Evolutionary conservation across 2,797 vertebrate species (phyloP), one percentile per base, ranked within the genome.

Genomic region (Pygocentrus nattereri): DNA sequence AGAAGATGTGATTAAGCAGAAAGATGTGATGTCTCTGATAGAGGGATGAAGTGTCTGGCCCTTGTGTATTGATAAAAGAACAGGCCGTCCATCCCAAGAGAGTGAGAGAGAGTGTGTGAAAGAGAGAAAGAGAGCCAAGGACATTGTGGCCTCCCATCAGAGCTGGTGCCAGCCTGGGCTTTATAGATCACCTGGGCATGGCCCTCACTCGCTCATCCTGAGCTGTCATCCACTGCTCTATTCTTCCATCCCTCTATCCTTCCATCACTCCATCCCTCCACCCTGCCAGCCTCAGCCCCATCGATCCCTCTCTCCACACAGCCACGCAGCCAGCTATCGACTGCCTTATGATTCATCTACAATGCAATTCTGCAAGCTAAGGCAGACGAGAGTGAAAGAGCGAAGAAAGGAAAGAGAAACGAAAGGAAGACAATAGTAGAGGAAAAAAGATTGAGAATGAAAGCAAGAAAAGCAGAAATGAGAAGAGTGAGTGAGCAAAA

Each of bases 291-390:
- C 75, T 82, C 84, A 80, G 91, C 90, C 89, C 91, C 91, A 94
- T 94, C 90, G 93, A 94, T 94, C 90, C 90, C 85, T 83, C 76
- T 87, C 90, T 91, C 64, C 64, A 91, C 89, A 92, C 89, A 87
- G 88, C 86, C 91, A 91, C 87, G 88, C 87, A 90, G 90, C 92
- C 90, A 93, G 89, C 87, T 93, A 94, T 93, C 91, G 91, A 94
- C 91, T 92, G 85, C 86, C 89, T 90, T 93, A 93, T 93, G 93
- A 94, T 94, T 92, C 90, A 93, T 94, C 92, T 92, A 91, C 89
- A 90, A 94, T 83, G 84, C 74, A 78, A 71, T 79, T 73, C 82
- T 78, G 79, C 78, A 83, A 74, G 74, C 78, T 79, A 76, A 84
- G 78, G 71, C 18, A 31, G 38, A 71, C 34, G 16, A 47, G 64